Conservation (phyloP, 2,113 vertebrate genomes). For the Mirounga angustirostris region DNA sequence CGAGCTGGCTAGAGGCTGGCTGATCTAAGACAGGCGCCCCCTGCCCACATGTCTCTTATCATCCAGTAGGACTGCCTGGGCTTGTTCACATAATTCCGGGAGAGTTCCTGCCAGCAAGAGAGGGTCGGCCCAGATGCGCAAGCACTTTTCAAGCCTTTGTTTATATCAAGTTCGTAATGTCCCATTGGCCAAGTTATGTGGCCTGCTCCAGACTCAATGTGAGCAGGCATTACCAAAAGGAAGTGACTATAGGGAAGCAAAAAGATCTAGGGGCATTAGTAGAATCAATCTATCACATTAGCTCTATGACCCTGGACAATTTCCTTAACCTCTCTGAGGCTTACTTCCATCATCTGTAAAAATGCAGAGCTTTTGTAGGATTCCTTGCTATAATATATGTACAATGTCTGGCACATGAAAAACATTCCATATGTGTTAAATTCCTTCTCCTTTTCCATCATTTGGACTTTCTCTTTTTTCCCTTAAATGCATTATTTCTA, state of each 20-base stretch:
- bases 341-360: neutral
- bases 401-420: neutral
- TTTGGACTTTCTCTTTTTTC: conserved; percentile 21
- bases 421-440: conserved; percentile 34
- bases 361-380: neutral
- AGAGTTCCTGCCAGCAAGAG: neutral
- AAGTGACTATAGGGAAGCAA: neutral
- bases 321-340: neutral
- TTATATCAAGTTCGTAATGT: neutral
- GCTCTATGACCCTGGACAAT: neutral
- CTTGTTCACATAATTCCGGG: neutral
- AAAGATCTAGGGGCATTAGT: neutral
- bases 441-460: conserved; percentile 40
- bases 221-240: neutral
- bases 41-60: neutral
- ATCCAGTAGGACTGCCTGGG: neutral
- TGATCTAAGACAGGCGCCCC: neutral
- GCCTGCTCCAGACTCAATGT: neutral
- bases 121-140: neutral
- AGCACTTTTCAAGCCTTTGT: neutral
- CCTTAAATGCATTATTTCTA: conserved; percentile 14
- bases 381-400: neutral
- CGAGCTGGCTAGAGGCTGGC: neutral
- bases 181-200: neutral
- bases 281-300: neutral